Evolutionary conservation across 2,113 vertebrate species (phyloP), one percentile per base, ranked within the genome.

Genomic region (Capreolus pygargus): DNA sequence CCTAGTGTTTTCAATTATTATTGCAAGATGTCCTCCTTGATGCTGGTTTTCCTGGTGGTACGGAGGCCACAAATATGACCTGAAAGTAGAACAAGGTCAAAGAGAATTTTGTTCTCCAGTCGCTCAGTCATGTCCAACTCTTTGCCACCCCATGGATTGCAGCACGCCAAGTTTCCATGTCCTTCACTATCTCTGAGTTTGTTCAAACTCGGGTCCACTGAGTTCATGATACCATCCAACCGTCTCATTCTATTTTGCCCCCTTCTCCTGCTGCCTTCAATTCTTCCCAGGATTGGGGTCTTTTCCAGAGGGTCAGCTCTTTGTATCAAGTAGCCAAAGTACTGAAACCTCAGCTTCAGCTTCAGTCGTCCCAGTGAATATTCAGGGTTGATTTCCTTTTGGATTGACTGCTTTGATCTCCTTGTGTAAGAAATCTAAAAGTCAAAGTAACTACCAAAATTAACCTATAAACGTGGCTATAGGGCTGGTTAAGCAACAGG

Each of bases 381-480:
- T 43, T 74, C 21, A 43, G 21, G 21, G 70, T 43, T 74, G 70
- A 74, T 39, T 74, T 74, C 70, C 70, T 74, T 43, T 74, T 6
- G 36, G 70, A 74, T 7, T 43, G 36, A 70, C 64, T 36, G 64
- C n/a, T 21, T 70, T 70, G 17, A 70, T 70, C 33, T 70, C 64
- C 64, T 70, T 36, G 7, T 13, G 64, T 87, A 55, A 79, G 30
- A 95, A 39, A 92, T 67, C n/a, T 70, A 55, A 30, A 91, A 84
- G 36, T 86, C 61, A 94, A 92, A 76, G 6, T 19, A 58, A 85
- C 54, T 84, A 74, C 25, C 12, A 89, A 96, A 95, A 93, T 89
- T 67, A 88, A 67, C 47, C 33, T 82, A 25, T 81, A 61, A 39
- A 54, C 4, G 45, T 93, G n/a, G 16, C 74, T 54, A 45, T 81